Evolutionary conservation across 2,797 vertebrate species (phyloP).

Genomic region (Dryobates pubescens): DNA sequence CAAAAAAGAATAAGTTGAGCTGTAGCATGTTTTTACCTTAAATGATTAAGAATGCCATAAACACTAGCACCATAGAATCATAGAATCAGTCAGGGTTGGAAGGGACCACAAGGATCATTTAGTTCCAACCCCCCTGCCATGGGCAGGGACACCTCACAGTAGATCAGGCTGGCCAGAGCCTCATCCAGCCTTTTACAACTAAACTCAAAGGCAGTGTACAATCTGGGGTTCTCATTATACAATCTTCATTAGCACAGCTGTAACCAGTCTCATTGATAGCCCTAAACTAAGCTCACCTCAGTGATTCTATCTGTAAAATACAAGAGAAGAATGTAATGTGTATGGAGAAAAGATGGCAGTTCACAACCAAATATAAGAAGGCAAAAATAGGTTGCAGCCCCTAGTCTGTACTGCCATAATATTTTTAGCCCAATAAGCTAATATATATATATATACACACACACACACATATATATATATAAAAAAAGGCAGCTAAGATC

Average conservation of each 20-base stretch:
- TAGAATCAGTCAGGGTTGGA: too few relatives aligned
- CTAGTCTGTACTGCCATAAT: background rate
- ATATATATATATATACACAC: background rate
- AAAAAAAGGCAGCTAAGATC: background rate
- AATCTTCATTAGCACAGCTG: background rate
- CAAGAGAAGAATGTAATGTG: background rate
- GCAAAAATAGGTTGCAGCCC: background rate
- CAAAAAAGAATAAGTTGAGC: background rate
- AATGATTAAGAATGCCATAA: background rate
- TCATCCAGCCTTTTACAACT: background rate
- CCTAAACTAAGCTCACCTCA: background rate
- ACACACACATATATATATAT: too few relatives aligned
- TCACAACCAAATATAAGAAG: background rate
- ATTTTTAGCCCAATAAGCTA: background rate
- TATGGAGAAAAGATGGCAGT: background rate
- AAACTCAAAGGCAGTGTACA: background rate
- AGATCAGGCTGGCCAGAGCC: too few relatives aligned
- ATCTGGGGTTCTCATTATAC: background rate
- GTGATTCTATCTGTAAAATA: background rate
- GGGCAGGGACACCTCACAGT: too few relatives aligned
- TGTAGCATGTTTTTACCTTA: background rate
- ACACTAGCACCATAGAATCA: background rate
- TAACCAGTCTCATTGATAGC: background rate
- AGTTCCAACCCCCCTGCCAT: too few relatives aligned
- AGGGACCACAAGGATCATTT: too few relatives aligned